Evolutionary conservation across 2,888 invertebrate species (phyloP).

Genomic region (Hypena proboscidalis): DNA sequence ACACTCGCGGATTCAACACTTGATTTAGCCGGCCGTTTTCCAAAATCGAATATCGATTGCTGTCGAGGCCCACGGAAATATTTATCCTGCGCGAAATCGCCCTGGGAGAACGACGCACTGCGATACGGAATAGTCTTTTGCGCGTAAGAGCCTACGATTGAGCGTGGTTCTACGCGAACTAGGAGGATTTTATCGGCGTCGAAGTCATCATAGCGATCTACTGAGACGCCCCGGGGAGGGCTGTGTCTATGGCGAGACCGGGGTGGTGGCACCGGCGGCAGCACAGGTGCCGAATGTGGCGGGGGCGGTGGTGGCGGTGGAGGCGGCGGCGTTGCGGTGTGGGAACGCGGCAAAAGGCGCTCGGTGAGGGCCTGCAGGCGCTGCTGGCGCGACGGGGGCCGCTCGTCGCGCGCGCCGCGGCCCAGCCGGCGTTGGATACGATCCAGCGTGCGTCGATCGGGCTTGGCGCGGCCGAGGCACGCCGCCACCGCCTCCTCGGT

Average conservation of each 20-base stretch:
- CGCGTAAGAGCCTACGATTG: slow-evolving; percentile 86
- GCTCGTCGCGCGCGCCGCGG: slow-evolving; percentile 80
- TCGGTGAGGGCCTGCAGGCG: slow-evolving; percentile 93
- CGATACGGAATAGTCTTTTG: slow-evolving; percentile 90
- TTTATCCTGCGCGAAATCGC: slow-evolving; percentile 89
- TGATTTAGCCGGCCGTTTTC: slow-evolving; percentile 59
- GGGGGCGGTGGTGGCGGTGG: slow-evolving; percentile 73
- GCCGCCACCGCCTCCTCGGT: slow-evolving; percentile 84
- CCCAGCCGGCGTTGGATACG: slow-evolving; percentile 92
- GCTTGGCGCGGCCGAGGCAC: slow-evolving; percentile 81
- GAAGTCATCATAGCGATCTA: slow-evolving; percentile 76
- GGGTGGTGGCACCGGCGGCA: slow-evolving; percentile 85
- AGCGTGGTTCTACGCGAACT: slow-evolving; percentile 85
- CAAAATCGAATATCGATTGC: slow-evolving; percentile 76
- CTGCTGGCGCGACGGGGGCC: slow-evolving; percentile 84
- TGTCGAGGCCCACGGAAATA: slow-evolving; percentile 70
- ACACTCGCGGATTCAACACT: slow-evolving; percentile 51
- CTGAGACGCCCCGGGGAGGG: slow-evolving; percentile 76
- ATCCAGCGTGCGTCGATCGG: slow-evolving; percentile 90
- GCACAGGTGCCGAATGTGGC: slow-evolving; percentile 82
- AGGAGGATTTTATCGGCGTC: slow-evolving; percentile 80
- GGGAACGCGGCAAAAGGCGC: slow-evolving; percentile 87
- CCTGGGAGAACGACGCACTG: slow-evolving; percentile 95
- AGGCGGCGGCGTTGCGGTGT: slow-evolving; percentile 56
- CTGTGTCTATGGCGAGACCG: slow-evolving; percentile 82